These are phyloP conservation scores for Xenopus laevis DNA, from an alignment of 2,113 vertebrate species.

Conservation along the genomic window DNA sequence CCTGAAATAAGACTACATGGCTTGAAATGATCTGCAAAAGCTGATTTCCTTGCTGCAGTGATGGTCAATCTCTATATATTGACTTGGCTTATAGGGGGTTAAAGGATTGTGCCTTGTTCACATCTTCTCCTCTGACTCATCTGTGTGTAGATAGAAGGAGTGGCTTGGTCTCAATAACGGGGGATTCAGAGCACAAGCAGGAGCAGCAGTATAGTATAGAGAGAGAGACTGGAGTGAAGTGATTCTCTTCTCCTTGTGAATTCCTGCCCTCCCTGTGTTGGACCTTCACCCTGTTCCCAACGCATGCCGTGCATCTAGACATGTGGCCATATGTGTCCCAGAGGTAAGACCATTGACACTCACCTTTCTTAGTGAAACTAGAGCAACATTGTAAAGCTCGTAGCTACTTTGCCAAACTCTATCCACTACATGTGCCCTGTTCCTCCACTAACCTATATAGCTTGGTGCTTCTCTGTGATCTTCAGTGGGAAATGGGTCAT, in stretches of 20 bases:
- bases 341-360: constrained; percentile 21
- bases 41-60: too few relatives aligned
- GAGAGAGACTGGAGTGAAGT: background rate
- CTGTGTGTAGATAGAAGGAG: constrained; percentile 41
- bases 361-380: background rate
- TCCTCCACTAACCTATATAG: too few relatives aligned
- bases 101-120: constrained; percentile 27
- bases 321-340: constrained; percentile 26
- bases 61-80: background rate
- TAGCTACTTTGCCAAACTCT: background rate
- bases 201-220: constrained; percentile 25
- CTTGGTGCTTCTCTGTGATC: too few relatives aligned
- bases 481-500: too few relatives aligned
- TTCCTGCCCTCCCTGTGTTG: background rate
- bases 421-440: too few relatives aligned
- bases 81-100: constrained; percentile 1
- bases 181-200: constrained; percentile 22
- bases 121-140: constrained; percentile 39
- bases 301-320: constrained; percentile 4
- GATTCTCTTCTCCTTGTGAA: constrained; percentile 2
- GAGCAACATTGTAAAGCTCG: too few relatives aligned
- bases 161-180: constrained; percentile 25
- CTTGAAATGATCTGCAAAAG: too few relatives aligned
- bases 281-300: background rate
- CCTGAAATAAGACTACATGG: too few relatives aligned